Evolutionary conservation across 1,140 invertebrate genomes (phyloP), one percentile per base, ranked within the genome.

Genomic region (Ceratina calcarata): DNA sequence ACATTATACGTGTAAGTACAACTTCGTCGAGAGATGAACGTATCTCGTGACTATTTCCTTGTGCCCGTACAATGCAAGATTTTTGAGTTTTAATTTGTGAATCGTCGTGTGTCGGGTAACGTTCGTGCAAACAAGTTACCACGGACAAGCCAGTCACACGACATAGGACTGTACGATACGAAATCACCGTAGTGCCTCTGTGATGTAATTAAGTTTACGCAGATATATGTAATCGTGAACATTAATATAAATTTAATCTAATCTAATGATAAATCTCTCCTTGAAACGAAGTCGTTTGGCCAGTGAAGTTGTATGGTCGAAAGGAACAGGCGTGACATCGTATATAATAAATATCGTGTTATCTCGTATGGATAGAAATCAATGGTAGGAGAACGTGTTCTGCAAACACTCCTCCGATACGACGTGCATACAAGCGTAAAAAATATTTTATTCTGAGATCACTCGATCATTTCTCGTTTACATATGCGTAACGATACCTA

Each of bases 171-270:
- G 37, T 45, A 45, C 10, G 67, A 76, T 77, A 78, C 32, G 61
- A 83, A 68, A 61, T 82, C 86, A 89, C 88, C 81, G 77, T 88
- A 86, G 86, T 89, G 87, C 88, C 88, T 89, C 55, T 75, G n/a
- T n/a, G 32, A 79, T 87, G 73, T 72, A 66, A 80, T 80, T 78
- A 74, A 45, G 74, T 16, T 79, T 75, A 82, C 71, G 24, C 58
- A 84, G 61, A 51, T 64, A 57, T 76, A 51, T 64, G 57, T 76
- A 76, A 80, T 78, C 24, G 58, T 60, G 18, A 76, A 49, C 75
- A 27, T 61, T 20, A 71, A 83, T 78, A 72, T 75, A 60, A 66
- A 64, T 61, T 37, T 69, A 82, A 53, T 1, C 13, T 1, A 77
- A 84, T 6, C 67, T 78, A n/a, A n/a, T n/a, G n/a, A n/a, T n/a